These are phyloP conservation scores for Hiodon tergisus DNA, from an alignment of 2,113 vertebrate species.

Conservation along the genomic window DNA sequence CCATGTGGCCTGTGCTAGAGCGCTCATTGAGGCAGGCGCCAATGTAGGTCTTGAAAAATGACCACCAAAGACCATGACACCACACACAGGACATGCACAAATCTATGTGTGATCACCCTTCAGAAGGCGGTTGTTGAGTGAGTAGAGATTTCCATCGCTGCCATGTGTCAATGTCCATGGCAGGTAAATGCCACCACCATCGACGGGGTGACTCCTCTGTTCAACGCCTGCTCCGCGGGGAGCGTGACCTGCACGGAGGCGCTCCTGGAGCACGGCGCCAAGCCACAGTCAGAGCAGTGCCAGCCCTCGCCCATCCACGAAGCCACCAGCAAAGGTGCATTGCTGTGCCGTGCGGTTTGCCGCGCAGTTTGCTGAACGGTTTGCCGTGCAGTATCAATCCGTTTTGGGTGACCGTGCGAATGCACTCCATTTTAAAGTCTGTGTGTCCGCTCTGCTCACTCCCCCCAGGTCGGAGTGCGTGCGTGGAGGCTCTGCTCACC, in stretches of 20 bases:
- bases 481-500: constrained; percentile 71
- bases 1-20: constrained; percentile 83
- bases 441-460: not conserved
- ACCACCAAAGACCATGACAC: no score
- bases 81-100: not conserved
- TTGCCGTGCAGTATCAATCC: no score
- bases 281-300: constrained; percentile 70
- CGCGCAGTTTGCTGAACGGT: not conserved
- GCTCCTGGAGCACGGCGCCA: constrained; percentile 82
- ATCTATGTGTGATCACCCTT: no score
- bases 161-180: not conserved
- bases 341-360: not conserved
- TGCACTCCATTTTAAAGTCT: no score
- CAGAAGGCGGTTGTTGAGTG: not conserved
- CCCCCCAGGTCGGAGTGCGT: constrained; percentile 68
- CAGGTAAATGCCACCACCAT: constrained; percentile 90
- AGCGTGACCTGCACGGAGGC: constrained; percentile 75
- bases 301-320: constrained; percentile 84
- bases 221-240: constrained; percentile 81
- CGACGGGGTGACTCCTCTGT: constrained; percentile 84
- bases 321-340: constrained; percentile 82
- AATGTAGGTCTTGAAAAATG: constrained; percentile 65
- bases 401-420: no score
- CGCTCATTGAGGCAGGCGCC: constrained; percentile 83
- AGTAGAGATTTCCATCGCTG: not conserved